Evolutionary conservation across 2,888 invertebrate species (phyloP).

Genomic region (Actias luna): DNA sequence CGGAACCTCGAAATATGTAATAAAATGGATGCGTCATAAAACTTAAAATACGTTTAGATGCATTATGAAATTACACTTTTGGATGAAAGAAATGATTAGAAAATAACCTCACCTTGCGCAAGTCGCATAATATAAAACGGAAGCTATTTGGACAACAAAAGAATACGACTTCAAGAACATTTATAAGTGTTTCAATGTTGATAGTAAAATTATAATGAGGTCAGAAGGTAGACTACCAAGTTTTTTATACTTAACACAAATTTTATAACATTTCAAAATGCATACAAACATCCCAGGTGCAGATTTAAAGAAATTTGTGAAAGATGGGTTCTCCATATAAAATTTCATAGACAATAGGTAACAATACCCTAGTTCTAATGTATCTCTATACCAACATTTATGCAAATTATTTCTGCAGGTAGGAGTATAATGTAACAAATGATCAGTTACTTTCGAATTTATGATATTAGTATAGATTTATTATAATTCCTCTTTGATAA

Average conservation of each 20-base stretch:
- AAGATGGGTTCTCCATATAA: too few species aligned
- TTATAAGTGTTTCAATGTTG: background rate
- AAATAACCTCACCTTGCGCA: background rate
- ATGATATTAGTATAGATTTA: too few species aligned
- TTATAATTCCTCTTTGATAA: too few species aligned
- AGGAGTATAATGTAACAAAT: too few species aligned
- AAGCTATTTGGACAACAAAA: background rate
- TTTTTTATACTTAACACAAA: background rate
- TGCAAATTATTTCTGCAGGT: too few species aligned
- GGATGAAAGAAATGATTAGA: background rate
- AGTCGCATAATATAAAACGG: constrained; percentile 5
- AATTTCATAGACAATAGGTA: too few species aligned
- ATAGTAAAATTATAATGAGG: background rate
- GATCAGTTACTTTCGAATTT: too few species aligned
- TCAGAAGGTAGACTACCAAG: background rate
- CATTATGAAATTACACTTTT: background rate
- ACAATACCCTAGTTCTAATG: too few species aligned
- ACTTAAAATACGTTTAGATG: background rate
- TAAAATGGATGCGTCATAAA: background rate
- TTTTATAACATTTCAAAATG: background rate
- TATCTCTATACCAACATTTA: too few species aligned
- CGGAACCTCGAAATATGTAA: too few species aligned
- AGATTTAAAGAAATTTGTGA: too few species aligned
- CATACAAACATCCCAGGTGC: background rate
- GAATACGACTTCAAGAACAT: background rate